Evolutionary conservation across 2,797 vertebrate species (phyloP), one percentile per base, ranked within the genome.

Genomic region (Australoheros facetus): DNA sequence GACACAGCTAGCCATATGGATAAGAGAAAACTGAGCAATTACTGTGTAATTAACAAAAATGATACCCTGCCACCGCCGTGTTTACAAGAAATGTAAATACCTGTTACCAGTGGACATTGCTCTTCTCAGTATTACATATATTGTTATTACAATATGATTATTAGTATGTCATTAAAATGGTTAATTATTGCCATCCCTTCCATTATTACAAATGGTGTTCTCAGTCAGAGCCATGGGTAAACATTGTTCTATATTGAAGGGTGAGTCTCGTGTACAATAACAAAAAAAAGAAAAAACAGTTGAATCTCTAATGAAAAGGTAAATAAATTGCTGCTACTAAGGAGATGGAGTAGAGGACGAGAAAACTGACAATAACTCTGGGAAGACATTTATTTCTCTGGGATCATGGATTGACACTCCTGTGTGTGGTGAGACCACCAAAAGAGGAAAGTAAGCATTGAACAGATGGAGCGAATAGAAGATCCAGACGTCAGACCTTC

Each of bases 31-130:
- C 91, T 93, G 91, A 95, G 91, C 93, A 95, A 96, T 96, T 96
- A 96, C 95, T 95, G 91, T 96, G 95, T 95, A 96, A 95, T 96
- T 95, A 95, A 89, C 84, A 92, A 75, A 71, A 88, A 60, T 73
- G 85, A 88, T 83, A 92, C 86, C 91, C 91, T 89, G 87, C 87
- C 89, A 91, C 88, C 56, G 79, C 91, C 90, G 81, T 80, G 92
- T 94, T 94, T 93, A 93, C 93, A 92, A 89, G 34, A 89, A 80
- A 73, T 95, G 94, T 95, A 94, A 94, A 96, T 95, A 95, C 89
- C 80, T 91, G 89, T 94, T 92, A 89, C 90, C 85, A 87, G 89
- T 92, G 89, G 85, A 94, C 92, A 86, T 94, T 91, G 86, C 90
- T 95, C 87, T 94, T 92, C 93, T 94, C 92, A 91, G 93, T 94